These are phyloP conservation scores for Ataeniobius toweri DNA, from an alignment of 2,797 vertebrate genomes.

Conservation along the genomic window DNA sequence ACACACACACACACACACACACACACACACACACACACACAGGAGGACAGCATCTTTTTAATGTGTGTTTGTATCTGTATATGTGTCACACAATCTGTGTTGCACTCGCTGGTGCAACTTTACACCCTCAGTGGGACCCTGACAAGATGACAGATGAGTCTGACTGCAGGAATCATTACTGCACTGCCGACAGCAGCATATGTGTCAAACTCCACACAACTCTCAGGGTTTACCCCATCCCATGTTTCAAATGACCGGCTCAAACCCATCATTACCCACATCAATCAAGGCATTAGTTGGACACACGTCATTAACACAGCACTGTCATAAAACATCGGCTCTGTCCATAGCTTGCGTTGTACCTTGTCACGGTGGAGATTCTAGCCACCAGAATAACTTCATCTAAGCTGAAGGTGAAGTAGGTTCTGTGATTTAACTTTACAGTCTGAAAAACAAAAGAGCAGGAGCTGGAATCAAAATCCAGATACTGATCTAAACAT, in stretches of 20 bases:
- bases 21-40: too few relatives aligned
- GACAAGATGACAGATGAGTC: constrained; percentile 69
- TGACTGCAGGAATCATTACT: constrained; percentile 54
- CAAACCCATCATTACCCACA: constrained; percentile 56
- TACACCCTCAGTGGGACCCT: constrained; percentile 59
- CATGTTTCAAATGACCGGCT: constrained; percentile 46
- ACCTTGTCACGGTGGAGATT: background rate
- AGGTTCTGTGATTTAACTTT: background rate
- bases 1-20: constrained; percentile 20
- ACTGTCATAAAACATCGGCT: constrained; percentile 38
- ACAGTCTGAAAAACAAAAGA: background rate
- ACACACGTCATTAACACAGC: constrained; percentile 50
- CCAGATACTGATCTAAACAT: background rate
- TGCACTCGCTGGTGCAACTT: constrained; percentile 55
- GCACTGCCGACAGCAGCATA: constrained; percentile 33
- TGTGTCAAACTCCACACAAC: constrained; percentile 59
- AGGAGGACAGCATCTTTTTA: constrained; percentile 18
- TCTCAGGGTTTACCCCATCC: constrained; percentile 28
- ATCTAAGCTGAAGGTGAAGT: background rate
- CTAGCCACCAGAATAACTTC: constrained; percentile 6
- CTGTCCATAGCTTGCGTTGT: background rate
- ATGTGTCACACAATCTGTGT: constrained; percentile 35
- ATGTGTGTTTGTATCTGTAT: constrained; percentile 19
- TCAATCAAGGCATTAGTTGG: constrained; percentile 63
- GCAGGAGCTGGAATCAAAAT: background rate